Evolutionary conservation across 2,888 invertebrate species (phyloP), one percentile per base, ranked within the genome.

Genomic region (Ophioninae sp.): DNA sequence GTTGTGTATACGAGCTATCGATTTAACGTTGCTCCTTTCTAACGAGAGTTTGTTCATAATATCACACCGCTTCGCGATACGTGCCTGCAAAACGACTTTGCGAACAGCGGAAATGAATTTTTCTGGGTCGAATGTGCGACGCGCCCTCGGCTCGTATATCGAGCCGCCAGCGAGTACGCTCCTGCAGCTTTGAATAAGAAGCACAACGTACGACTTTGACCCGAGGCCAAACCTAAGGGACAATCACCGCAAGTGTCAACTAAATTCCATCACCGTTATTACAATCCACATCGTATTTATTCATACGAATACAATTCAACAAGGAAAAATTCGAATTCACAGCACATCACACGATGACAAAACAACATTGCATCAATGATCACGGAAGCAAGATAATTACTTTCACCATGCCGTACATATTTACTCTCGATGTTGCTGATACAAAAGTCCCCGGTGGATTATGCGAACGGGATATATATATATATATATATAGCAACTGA

Each of bases 331-430:
- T 56, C 73, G 64, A 77, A 80, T 80, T 62, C 30, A 39, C 64
- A 23, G 57, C 44, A 44, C 30, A 17, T 10, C 67, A 20, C 30
- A 37, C 65, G 77, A 80, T 80, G 85, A 72, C 78, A 81, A 79
- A 85, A 82, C 69, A 74, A 85, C 81, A 76, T 84, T 82, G 79
- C 84, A 78, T 72, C 67, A 81, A 80, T 44, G 79, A 86, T 85
- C 83, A 67, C 85, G 85, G 85, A 86, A 86, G 81, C 79, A 41
- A 39, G 50, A 37, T 86, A 85, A 86, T 86, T 84, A 86, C 85
- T 85, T 86, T 86, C 85, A 84, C 84, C 78, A 57, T 41, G 30
- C 77, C n/a, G 44, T 20, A 78, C n/a, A 78, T n/a, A 64, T 78
- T 56, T 64, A 64, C 64, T 39, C 30, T 30, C n/a, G 37, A 39